Evolutionary conservation across 2,113 vertebrate species (phyloP), one percentile per base, ranked within the genome.

Genomic region (Pristiophorus japonicus): DNA sequence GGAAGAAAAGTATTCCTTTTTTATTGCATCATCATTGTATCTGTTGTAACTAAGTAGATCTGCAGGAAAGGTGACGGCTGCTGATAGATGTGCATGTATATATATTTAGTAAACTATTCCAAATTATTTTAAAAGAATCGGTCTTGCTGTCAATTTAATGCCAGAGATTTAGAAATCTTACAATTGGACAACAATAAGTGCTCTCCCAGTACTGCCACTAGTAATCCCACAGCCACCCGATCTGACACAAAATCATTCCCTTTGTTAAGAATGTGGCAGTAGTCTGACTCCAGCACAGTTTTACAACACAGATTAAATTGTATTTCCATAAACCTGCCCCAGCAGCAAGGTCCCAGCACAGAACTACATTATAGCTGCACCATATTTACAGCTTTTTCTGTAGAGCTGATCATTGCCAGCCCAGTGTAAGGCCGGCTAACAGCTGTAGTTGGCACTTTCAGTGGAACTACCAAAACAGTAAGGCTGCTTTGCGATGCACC

Each of bases 401-500:
- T 95, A 51, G 45, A 65, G 59, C 63, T 96, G 96, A 96, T 96
- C 96, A 75, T 90, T 97, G 94, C 95, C 96, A 97, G 96, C 96
- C 96, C 67, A 96, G 97, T 96, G 85, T 73, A 63, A 51, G 96
- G 47, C 96, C 96, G 91, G 96, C 96, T 96, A 97, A 96, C 95
- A 96, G 85, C 96, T 90, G 91, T 73, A 97, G 96, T 95, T 95
- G 96, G 95, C 95, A 96, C 92, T 96, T 95, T 96, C 92, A 63
- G 47, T 95, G 95, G 96, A 96, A 8, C 0, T 96, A 84, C 85
- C 96, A 97, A 96, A 96, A 96, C 95, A 97, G 97, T 97, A 97
- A 96, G 95, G 96, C 96, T 96, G 96, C 95, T 97, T 97, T 96
- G 96, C 95, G 96, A 96, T 96, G 96, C 7, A 95, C 96, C 96